phyloP scores from a whole-genome alignment of 2,797 vertebrate species.

The Rhinatrema bivittatum region DNA sequence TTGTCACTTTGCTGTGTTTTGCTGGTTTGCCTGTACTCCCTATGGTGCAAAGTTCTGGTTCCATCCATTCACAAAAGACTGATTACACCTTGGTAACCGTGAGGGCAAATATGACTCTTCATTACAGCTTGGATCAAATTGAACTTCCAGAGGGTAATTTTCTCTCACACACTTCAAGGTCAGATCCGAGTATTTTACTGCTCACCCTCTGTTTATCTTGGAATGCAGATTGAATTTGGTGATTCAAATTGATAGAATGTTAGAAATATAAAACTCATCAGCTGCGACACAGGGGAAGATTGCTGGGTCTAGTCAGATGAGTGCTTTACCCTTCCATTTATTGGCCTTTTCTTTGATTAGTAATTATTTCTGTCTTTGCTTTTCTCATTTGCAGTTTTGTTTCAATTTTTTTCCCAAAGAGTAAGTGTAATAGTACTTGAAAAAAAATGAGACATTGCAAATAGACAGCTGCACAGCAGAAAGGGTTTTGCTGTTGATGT shows the following conservation, averaged over 20 bases:
- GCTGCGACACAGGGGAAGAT: conserved; percentile 22
- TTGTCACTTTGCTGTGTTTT: no score
- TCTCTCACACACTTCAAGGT: conserved; percentile 61
- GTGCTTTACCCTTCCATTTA: conserved; percentile 19
- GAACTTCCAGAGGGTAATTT: conserved; percentile 53
- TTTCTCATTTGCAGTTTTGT: conserved; percentile 41
- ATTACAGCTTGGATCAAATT: conserved; percentile 41
- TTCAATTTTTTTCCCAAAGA: conserved; percentile 32
- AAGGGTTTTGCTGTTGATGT: neutral
- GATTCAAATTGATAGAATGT: conserved; percentile 50
- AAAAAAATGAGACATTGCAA: neutral
- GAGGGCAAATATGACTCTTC: conserved; percentile 43
- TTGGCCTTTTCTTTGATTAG: conserved; percentile 30
- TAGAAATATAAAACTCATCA: conserved; percentile 45
- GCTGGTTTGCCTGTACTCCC: neutral
- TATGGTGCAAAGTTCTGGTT: conserved; percentile 6
- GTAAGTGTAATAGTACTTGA: conserved; percentile 30
- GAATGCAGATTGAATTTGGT: conserved; percentile 60
- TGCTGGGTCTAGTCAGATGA: conserved; percentile 29
- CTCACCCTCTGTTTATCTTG: conserved; percentile 61
- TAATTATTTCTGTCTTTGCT: conserved; percentile 41
- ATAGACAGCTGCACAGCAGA: neutral
- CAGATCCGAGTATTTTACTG: conserved; percentile 53
- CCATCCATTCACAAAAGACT: conserved; percentile 1
- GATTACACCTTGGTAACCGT: conserved; percentile 25